These are phyloP conservation scores for Tethea ocularis DNA, from an alignment of 2,888 invertebrate genomes.

Conservation along the genomic window DNA sequence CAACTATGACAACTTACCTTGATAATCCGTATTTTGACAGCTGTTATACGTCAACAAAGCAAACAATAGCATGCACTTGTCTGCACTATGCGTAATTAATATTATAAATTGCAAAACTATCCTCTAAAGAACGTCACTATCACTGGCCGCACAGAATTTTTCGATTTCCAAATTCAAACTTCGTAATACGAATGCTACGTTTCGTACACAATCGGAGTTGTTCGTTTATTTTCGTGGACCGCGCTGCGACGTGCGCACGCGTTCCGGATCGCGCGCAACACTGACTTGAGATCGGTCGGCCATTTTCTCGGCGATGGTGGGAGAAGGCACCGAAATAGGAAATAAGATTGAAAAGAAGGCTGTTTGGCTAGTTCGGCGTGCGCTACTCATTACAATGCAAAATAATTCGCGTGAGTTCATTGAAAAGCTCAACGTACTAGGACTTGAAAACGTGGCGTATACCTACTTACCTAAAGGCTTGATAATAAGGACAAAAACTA, in stretches of 20 bases:
- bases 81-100: not conserved
- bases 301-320: slow-evolving; percentile 73
- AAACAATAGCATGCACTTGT: slow-evolving; percentile 53
- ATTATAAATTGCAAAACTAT: not conserved
- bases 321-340: slow-evolving; percentile 66
- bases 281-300: slow-evolving; percentile 60
- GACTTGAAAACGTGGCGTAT: no score
- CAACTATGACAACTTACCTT: slow-evolving; percentile 61
- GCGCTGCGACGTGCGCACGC: slow-evolving; percentile 62
- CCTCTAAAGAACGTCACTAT: not conserved
- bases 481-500: no score
- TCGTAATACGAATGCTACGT: slow-evolving; percentile 32
- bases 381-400: slow-evolving; percentile 14
- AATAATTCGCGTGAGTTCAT: not conserved
- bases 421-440: no score
- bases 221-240: slow-evolving; percentile 38
- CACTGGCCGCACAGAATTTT: slow-evolving; percentile 4
- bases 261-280: slow-evolving; percentile 66
- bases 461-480: no score
- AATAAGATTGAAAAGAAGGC: slow-evolving; percentile 68
- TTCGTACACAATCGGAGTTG: slow-evolving; percentile 27
- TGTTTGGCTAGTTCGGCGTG: slow-evolving; percentile 33
- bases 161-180: slow-evolving; percentile 7
- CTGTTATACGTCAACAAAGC: slow-evolving; percentile 64
- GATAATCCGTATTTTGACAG: slow-evolving; percentile 74